Conservation (phyloP, 1,140 invertebrate species). For the Aradophagus sp. region DNA sequence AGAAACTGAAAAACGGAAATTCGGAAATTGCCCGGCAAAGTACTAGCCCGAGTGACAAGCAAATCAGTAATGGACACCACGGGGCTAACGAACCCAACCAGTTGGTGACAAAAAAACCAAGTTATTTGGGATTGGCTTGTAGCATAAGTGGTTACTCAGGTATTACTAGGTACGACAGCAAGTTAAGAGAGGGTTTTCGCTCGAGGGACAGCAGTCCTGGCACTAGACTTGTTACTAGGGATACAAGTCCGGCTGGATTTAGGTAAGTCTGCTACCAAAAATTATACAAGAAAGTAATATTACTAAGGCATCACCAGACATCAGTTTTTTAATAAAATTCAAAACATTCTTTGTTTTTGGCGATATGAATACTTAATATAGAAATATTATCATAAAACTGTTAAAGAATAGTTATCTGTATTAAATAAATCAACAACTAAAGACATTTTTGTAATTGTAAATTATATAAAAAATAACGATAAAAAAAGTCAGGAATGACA, state of each 20-base stretch:
- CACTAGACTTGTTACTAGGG: conserved; percentile 74
- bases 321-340: too few species aligned
- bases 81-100: conserved; percentile 60
- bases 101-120: conserved; percentile 78
- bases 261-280: conserved; percentile 68
- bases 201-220: conserved; percentile 81
- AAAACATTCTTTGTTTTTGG: too few species aligned
- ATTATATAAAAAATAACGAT: too few species aligned
- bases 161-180: conserved; percentile 87
- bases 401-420: too few species aligned
- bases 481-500: too few species aligned
- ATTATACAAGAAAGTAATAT: too few species aligned
- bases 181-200: conserved; percentile 81
- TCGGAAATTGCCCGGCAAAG: conserved; percentile 65
- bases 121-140: conserved; percentile 90
- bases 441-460: too few species aligned
- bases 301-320: too few species aligned
- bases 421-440: too few species aligned
- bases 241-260: conserved; percentile 77
- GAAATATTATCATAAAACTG: too few species aligned
- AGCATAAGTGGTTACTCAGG: conserved; percentile 92
- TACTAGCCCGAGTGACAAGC: conserved; percentile 62
- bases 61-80: conserved; percentile 67
- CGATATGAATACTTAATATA: too few species aligned
- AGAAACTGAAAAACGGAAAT: conserved; percentile 62